Evolutionary conservation across 2,113 vertebrate genomes (phyloP).

Genomic region (Tychaedon coryphoeus): DNA sequence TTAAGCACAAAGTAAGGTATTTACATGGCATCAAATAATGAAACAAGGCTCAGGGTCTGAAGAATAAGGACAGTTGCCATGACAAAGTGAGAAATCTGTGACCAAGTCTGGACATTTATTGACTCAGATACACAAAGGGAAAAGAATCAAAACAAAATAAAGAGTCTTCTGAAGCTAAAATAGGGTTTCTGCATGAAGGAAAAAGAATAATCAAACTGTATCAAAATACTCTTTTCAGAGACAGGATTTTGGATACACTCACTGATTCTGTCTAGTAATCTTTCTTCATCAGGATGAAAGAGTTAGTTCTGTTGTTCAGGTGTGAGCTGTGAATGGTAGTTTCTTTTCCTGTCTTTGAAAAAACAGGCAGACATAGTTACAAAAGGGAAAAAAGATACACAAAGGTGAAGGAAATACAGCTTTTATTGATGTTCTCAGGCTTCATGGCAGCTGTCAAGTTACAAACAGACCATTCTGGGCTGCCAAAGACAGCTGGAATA

Average conservation of each 20-base stretch:
- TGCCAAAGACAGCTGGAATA: not conserved
- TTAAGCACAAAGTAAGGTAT: not conserved
- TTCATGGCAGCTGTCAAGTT: not conserved
- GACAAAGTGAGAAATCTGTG: constrained; percentile 11
- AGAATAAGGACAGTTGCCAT: not conserved
- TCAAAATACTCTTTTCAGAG: constrained; percentile 13
- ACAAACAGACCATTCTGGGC: not conserved
- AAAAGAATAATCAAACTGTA: constrained; percentile 41
- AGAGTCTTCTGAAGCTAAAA: constrained; percentile 46
- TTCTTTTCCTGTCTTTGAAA: constrained; percentile 44
- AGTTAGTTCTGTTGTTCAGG: constrained; percentile 47
- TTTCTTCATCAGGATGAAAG: constrained; percentile 37
- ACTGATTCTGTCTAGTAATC: constrained; percentile 44
- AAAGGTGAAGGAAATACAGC: not conserved
- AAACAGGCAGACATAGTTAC: constrained; percentile 4
- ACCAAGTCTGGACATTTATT: constrained; percentile 25
- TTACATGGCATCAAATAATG: not conserved
- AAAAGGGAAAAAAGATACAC: constrained; percentile 24
- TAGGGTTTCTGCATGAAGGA: not conserved
- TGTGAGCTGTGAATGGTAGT: constrained; percentile 36
- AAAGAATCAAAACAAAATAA: constrained; percentile 50
- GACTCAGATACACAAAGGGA: constrained; percentile 24
- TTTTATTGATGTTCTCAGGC: constrained; percentile 27
- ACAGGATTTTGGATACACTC: constrained; percentile 33
- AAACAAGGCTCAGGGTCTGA: not conserved